These are phyloP conservation scores for Cynodonichthys magdalenae DNA, from an alignment of 2,797 vertebrate genomes.

Conservation along the genomic window DNA sequence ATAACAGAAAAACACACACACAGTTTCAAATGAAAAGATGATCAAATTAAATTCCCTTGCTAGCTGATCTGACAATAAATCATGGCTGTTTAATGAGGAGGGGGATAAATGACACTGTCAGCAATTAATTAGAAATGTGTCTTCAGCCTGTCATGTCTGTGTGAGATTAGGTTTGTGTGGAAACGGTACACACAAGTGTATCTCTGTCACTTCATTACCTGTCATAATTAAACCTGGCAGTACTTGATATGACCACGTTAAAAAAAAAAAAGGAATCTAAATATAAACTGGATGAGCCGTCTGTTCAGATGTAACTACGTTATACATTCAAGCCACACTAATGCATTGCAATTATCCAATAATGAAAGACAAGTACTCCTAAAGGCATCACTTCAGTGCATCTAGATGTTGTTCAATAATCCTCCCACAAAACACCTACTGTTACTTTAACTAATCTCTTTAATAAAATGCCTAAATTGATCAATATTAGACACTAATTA, in stretches of 20 bases:
- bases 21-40: slow-evolving; percentile 49
- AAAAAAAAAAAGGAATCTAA: slow-evolving; percentile 44
- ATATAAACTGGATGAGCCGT: slow-evolving; percentile 26
- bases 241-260: slow-evolving; percentile 43
- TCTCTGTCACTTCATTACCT: slow-evolving; percentile 51
- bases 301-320: slow-evolving; percentile 41
- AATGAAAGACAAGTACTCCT: slow-evolving; percentile 66
- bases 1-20: slow-evolving; percentile 15
- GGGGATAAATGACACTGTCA: slow-evolving; percentile 75
- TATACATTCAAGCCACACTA: slow-evolving; percentile 55
- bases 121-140: slow-evolving; percentile 76
- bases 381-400: slow-evolving; percentile 28
- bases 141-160: slow-evolving; percentile 54
- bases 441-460: slow-evolving; percentile 1
- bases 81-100: slow-evolving; percentile 74
- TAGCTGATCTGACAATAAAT: slow-evolving; percentile 76
- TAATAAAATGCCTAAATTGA: neutral
- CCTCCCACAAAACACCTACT: slow-evolving; percentile 29
- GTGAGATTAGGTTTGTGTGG: slow-evolving; percentile 10
- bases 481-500: neutral
- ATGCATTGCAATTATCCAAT: slow-evolving; percentile 67
- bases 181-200: slow-evolving; percentile 22
- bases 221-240: slow-evolving; percentile 69
- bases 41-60: slow-evolving; percentile 57
- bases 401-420: slow-evolving; percentile 36